Evolutionary conservation across 2,797 vertebrate genomes (phyloP).

Genomic region (Lagorchestes hirsutus): DNA sequence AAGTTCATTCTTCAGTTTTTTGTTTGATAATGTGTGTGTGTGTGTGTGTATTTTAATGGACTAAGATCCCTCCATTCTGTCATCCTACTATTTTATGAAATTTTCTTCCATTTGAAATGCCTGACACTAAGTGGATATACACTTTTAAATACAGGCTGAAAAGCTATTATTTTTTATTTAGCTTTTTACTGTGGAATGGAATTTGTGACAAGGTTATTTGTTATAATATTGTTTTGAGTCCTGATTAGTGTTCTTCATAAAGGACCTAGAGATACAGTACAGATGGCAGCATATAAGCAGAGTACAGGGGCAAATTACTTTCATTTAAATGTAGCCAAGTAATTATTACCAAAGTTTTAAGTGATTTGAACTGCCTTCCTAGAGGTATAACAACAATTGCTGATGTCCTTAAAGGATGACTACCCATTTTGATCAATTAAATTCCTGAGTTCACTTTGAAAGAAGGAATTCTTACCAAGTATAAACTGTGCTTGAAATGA

Average conservation of each 20-base stretch:
- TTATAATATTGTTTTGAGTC: slow-evolving; percentile 87
- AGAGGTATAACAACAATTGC: slow-evolving; percentile 84
- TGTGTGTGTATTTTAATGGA: not conserved
- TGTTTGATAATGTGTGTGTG: slow-evolving; percentile 53
- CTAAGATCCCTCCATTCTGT: slow-evolving; percentile 62
- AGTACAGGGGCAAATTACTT: slow-evolving; percentile 83
- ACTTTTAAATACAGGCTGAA: slow-evolving; percentile 86
- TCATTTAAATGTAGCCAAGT: slow-evolving; percentile 86
- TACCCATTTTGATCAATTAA: slow-evolving; percentile 83
- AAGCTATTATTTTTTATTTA: slow-evolving; percentile 90
- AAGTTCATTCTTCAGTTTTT: slow-evolving; percentile 65
- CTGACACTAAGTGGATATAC: slow-evolving; percentile 87
- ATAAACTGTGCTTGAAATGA: slow-evolving; percentile 69
- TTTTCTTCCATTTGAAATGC: slow-evolving; percentile 82
- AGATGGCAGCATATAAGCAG: slow-evolving; percentile 80
- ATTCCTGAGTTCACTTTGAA: slow-evolving; percentile 78
- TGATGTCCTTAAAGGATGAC: slow-evolving; percentile 83
- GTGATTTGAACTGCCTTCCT: slow-evolving; percentile 86
- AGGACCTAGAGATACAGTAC: slow-evolving; percentile 81
- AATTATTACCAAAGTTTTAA: slow-evolving; percentile 88
- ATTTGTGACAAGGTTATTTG: slow-evolving; percentile 89
- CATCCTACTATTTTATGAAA: slow-evolving; percentile 74
- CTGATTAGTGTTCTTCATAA: slow-evolving; percentile 88
- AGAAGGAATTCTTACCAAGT: slow-evolving; percentile 72
- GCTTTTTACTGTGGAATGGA: slow-evolving; percentile 87